Base-by-base conservation (phyloP, 2,113 vertebrate species). In the Bujurquina vittata region DNA sequence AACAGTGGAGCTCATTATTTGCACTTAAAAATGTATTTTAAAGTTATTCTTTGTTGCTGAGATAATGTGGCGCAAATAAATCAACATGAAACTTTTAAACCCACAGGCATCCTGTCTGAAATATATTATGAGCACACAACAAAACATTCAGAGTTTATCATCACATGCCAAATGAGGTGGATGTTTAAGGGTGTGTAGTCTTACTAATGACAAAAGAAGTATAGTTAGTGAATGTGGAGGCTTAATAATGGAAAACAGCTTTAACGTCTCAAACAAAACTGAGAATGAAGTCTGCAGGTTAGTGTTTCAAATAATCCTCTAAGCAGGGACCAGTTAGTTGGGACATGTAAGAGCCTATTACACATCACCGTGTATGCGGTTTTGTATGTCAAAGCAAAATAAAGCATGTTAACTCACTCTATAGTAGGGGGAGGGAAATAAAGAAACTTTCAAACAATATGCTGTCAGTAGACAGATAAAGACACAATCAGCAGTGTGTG, bases 401-500 rank as follows among this genome's bases (percentile, higher is more conserved):
- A 93, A 92, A 90, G 87, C 91, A 87, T 72, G 78, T 92, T 91
- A 92, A 90, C 84, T 90, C 46, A 54, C 72, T 92, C 90, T 88
- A 88, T 88, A 89, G 92, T 62, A 84, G 75, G 80, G 88, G 84
- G 89, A 83, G 84, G 87, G 88, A 79, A 73, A 85, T 81, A 88
- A 91, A 89, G 84, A 88, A 87, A 88, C 88, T 87, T 87, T 88
- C 88, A 91, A 89, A 93, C 88, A 88, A 91, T 86, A 90, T 85
- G 92, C 91, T 91, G 91, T 93, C 91, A 92, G 77, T 22, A 81
- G 77, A 81, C 76, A 89, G 87, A 91, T 93, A 90, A 91, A 94
- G 90, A 91, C 91, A 88, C 91, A 90, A 94, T 93, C 86, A 86
- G 87, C 80, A 43, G 81, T 87, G 88, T 88, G 75, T 82, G 91